Evolutionary conservation across 2,888 invertebrate species (phyloP), one percentile per base, ranked within the genome.

Genomic region (Gryllus longicercus): DNA sequence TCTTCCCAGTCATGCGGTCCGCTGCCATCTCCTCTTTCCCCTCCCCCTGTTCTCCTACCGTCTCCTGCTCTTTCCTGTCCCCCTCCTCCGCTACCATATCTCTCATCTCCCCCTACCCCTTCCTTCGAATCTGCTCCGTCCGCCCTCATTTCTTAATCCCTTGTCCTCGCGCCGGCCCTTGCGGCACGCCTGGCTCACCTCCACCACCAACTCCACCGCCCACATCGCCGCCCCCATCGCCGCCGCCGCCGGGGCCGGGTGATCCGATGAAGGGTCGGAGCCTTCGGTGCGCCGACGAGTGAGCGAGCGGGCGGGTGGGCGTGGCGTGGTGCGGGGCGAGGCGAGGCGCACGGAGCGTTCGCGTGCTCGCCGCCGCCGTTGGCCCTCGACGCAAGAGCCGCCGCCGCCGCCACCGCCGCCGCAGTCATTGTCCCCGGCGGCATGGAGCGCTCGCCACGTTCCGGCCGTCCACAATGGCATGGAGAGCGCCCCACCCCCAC

Each of bases 391-490:
- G n/a, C 63, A n/a, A n/a, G 16, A 63, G 63, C n/a, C 63, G n/a
- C 16, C 18, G 63, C 16, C 14, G 0, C 63, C 63, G 14, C 63
- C 63, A 1, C 21, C 21, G 21, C 21, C 21, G 21, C 21, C 21
- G n/a, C 63, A 63, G n/a, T 63, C 16, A 63, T 63, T 14, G n/a
- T n/a, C 63, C 63, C 63, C 14, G 63, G 63, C 63, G 12, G 63
- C 63, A 14, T 63, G 63, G 63, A 63, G 63, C 63, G 63, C 63
- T 63, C 63, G 63, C 63, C 63, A 63, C 63, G 63, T 63, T n/a
- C 63, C n/a, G n/a, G 63, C 63, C 16, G 16, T n/a, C 63, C 14
- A 14, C 14, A 63, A 18, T 14, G 16, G 14, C 63, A 18, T 63
- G 63, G 63, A 63, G 63, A 63, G 63, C 63, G 16, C n/a, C 63